Evolutionary conservation across 2,888 invertebrate genomes (phyloP).

Genomic region (Cryptosula pallasiana): DNA sequence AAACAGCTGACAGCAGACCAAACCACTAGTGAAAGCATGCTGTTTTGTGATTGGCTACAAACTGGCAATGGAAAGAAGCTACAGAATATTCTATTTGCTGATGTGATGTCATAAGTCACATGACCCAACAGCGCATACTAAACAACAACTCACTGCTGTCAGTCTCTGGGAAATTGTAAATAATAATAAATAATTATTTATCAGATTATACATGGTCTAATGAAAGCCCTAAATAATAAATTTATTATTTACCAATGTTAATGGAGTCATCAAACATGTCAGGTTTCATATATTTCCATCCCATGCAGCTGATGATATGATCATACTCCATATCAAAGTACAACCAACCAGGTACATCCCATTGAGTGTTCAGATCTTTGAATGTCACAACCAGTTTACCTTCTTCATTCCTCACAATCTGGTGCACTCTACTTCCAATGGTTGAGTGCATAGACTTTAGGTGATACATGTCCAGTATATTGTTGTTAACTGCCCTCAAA

Average conservation of each 20-base stretch:
- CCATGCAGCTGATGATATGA: slow-evolving; percentile 24
- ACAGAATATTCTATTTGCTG: no score
- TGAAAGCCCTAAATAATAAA: no score
- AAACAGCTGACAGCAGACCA: no score
- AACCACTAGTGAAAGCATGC: no score
- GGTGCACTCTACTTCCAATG: not conserved
- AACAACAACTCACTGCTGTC: no score
- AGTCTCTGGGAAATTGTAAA: no score
- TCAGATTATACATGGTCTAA: no score
- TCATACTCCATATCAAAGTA: slow-evolving; percentile 23
- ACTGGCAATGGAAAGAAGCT: no score
- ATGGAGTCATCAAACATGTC: slow-evolving; percentile 22
- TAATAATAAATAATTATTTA: no score
- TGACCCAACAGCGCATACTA: no score
- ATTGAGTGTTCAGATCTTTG: slow-evolving; percentile 2
- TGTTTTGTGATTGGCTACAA: no score
- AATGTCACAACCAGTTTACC: slow-evolving; percentile 18
- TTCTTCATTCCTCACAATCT: slow-evolving; percentile 5
- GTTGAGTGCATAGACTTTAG: slow-evolving; percentile 24
- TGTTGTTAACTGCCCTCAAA: slow-evolving; percentile 24
- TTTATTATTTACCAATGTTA: slow-evolving; percentile 12
- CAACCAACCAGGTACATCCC: slow-evolving; percentile 19
- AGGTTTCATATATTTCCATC: slow-evolving; percentile 19
- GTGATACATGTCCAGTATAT: slow-evolving; percentile 26
- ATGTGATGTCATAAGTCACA: no score